A percentile compares a stretch with the other conserved stretches of the same genome.
Evolutionary conservation across 2,888 invertebrate genomes (phyloP).

Genomic region (Hyposoter dolosus): DNA sequence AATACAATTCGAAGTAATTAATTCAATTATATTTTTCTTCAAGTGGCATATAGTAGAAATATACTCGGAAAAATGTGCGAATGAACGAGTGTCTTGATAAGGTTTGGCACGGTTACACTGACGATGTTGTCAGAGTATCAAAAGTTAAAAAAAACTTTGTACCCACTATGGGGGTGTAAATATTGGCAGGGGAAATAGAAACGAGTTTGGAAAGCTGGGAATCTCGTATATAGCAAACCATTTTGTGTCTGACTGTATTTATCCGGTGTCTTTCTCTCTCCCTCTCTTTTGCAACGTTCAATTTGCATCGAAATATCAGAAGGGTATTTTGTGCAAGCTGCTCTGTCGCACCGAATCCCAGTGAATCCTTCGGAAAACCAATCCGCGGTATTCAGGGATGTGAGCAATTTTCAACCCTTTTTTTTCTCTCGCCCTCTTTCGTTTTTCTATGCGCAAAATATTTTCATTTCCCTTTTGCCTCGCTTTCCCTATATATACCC

Average conservation of each 20-base stretch:
- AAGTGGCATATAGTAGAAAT: background rate
- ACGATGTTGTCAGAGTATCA: background rate
- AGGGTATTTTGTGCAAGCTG: constrained; percentile 26
- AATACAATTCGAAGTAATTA: background rate
- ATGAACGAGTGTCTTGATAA: background rate
- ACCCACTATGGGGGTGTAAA: background rate
- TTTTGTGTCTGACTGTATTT: background rate
- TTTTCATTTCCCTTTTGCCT: background rate
- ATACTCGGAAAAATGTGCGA: background rate
- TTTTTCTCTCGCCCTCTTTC: background rate
- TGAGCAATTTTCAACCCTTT: constrained; percentile 23
- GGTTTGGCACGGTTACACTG: background rate
- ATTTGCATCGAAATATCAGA: constrained; percentile 68
- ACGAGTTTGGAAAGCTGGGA: constrained; percentile 28
- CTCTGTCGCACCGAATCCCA: constrained; percentile 37
- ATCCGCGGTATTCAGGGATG: constrained; percentile 38
- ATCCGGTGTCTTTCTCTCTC: background rate
- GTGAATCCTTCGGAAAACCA: constrained; percentile 46
- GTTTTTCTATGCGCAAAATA: constrained; percentile 17
- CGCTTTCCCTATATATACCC: background rate
- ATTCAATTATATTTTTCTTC: background rate
- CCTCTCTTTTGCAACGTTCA: constrained; percentile 42
- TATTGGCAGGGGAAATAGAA: constrained; percentile 40
- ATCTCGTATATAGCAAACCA: constrained; percentile 14
- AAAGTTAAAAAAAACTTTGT: background rate